Base-by-base conservation (phyloP, 2,797 vertebrate genomes). In the Poecilia gillii region DNA sequence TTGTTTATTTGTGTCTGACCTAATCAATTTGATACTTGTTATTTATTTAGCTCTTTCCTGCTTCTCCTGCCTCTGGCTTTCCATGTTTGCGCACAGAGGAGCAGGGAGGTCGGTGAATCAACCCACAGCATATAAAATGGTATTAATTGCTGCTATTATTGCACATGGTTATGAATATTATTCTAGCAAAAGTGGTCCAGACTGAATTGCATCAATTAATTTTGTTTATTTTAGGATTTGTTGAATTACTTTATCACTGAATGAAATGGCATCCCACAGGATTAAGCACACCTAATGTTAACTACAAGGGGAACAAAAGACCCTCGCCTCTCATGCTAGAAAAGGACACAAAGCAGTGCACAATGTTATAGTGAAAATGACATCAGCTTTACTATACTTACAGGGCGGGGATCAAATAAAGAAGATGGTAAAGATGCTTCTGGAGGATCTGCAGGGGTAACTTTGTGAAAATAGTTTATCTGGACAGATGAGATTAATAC, bases 21-120 rank as follows among this genome's bases (percentile, higher is more conserved):
- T 71, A 45, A 71, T 71, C 68, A 71, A 45, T 71, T 45, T 71
- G 25, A 45, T 28, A 45, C 41, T n/a, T 25, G 20, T 70, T 70
- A 43, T 6, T 70, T 70, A 25, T 43, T 70, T 28, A 28, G 39
- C 25, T 70, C 36, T 45, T n/a, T 71, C 12, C 68, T 45, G 23
- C 68, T 45, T 45, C 25, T 71, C 41, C 39, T n/a, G 41, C 68
- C 25, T 71, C 68, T n/a, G 41, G 41, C 12, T 71, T 71, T 45
- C 41, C 41, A 28, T n/a, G 23, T 71, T 71, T 45, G 41, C 45
- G 39, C 13, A 14, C 66, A 71, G 41, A 43, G 36, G 64, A 68
- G 33, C 64, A 68, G 18, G 36, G 33, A 68, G 68, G 66, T 70
- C 36, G 0, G 25, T n/a, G 12, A 71, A 71, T 45, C 23, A 43